These are phyloP conservation scores for Ceuthmochares aereus DNA, from an alignment of 2,113 vertebrate genomes.

Conservation along the genomic window DNA sequence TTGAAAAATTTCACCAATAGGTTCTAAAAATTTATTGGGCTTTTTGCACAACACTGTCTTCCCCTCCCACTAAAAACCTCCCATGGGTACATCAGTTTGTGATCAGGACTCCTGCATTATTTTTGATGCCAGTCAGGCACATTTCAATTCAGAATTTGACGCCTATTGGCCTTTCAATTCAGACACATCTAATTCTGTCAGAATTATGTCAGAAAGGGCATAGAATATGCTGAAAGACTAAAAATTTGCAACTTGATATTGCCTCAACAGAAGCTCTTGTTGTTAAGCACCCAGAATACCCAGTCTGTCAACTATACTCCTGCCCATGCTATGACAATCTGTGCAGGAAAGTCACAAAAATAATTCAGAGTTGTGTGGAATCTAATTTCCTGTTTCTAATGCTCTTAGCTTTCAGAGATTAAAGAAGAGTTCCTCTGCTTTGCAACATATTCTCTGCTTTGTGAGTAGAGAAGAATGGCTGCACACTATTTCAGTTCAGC, in stretches of 20 bases:
- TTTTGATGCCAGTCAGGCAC: background rate
- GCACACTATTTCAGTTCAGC: background rate
- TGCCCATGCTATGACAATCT: fast-evolving
- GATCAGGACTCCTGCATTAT: background rate
- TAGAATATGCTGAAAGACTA: background rate
- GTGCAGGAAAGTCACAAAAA: background rate
- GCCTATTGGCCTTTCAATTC: background rate
- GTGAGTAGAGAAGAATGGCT: fast-evolving
- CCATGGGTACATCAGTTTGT: background rate
- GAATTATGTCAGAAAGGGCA: background rate
- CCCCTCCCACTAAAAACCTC: background rate
- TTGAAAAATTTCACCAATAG: background rate
- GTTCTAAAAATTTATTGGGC: background rate
- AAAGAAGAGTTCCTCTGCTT: fast-evolving
- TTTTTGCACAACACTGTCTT: background rate
- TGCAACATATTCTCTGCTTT: fast-evolving
- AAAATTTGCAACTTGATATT: background rate
- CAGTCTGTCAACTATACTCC: too few relatives aligned
- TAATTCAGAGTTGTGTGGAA: background rate
- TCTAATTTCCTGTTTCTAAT: background rate
- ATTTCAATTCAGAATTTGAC: background rate
- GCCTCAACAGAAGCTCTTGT: background rate
- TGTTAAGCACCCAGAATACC: background rate
- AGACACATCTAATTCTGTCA: background rate
- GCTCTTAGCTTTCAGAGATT: background rate